Evolutionary conservation across 2,113 vertebrate species (phyloP), one percentile per base, ranked within the genome.

Genomic region (Solea senegalensis): DNA sequence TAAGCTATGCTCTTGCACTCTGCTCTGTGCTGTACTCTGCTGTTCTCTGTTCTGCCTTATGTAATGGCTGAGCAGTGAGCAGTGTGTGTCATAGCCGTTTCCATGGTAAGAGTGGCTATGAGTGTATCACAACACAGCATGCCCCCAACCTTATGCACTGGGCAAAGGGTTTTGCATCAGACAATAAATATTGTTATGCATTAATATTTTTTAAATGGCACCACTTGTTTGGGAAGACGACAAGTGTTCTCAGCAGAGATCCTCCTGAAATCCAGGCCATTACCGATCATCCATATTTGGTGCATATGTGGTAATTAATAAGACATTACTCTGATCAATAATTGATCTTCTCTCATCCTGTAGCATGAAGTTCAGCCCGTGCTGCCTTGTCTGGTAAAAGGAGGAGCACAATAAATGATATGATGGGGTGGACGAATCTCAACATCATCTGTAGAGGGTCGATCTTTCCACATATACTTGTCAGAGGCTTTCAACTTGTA

Each of bases 51-150:
- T 69, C 67, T 56, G 88, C 69, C 83, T 92, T 92, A 90, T 87
- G 87, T 91, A 93, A 92, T 44, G 65, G 66, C 72, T 76, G 87
- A 89, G 87, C 83, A 79, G 69, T 49, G 61, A 82, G 82, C 54
- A 16, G 69, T 59, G 66, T 88, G 73, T 90, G 82, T 85, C 78
- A 76, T 83, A 58, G 80, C 85, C 21, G 82, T 90, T 89, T 88
- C 88, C 84, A 88, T 89, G 88, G 87, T 83, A 79, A 71, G 76
- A 68, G 77, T 62, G 72, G 65, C 78, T 66, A 39, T 66, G 66
- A 77, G 65, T 60, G 79, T 73, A 78, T 82, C 80, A 75, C 84
- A 82, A 76, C 82, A 79, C 79, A 61, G 73, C 77, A 74, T 69
- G 72, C 76, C 62, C 21, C 61, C 51, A 79, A 55, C 60, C 81